Evolutionary conservation across 2,888 invertebrate genomes (phyloP), one percentile per base, ranked within the genome.

Genomic region (Phengaris alcon): DNA sequence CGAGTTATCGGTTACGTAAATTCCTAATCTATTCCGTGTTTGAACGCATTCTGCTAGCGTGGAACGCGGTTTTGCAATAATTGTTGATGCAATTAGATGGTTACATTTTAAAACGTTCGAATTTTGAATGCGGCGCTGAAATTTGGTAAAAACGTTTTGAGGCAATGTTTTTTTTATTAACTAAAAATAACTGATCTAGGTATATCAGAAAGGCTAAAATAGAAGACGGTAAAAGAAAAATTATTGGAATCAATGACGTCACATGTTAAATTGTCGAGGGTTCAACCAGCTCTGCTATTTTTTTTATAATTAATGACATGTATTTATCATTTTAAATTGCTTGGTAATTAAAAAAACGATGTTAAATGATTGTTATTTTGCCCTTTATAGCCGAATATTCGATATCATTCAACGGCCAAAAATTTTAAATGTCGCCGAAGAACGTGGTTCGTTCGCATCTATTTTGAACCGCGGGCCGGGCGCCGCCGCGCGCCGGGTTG

Each of bases 381-480:
- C 46, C 15, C 75, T 79, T 77, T 77, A 78, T 78, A 79, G 78
- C 78, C 75, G 75, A 75, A 78, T 77, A 76, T 79, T 79, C 76
- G 76, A 78, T 80, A 80, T 82, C 76, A 79, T 80, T 80, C 80
- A 80, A 80, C 81, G 80, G 81, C 80, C 83, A 83, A 82, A 82
- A 83, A 84, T 86, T 87, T 85, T 81, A 81, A 82, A 85, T 86
- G 87, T 87, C 86, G 81, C 79, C 82, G 84, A 83, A 84, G 84
- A 83, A 83, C 84, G 88, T 82, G 82, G 84, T 87, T 86, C 84
- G 88, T 84, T 84, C 87, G 89, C 87, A 88, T 92, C 93, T 92
- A 92, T 93, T 92, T 89, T 88, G 90, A 90, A 91, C 90, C 87
- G 88, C 88, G 88, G 88, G 88, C 87, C 89, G 91, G 87, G 83